Percentiles rank a stretch among this genome's conserved stretches.
These are phyloP conservation scores for Aplysia californica DNA, from an alignment of 1,140 invertebrate species.

Conservation along the genomic window DNA sequence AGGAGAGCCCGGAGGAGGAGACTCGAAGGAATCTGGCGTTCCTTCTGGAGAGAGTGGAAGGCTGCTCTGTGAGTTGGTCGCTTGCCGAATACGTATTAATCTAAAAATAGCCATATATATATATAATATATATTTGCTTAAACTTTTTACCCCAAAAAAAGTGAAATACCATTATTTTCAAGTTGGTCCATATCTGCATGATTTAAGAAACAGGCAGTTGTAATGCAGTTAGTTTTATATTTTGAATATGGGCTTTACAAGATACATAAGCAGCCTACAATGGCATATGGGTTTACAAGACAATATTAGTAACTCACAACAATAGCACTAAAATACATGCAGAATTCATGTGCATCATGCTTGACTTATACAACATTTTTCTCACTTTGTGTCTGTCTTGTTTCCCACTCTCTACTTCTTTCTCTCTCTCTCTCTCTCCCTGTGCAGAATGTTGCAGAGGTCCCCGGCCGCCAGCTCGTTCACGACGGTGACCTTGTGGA, in stretches of 20 bases:
- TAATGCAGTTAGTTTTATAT: neutral
- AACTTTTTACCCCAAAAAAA: no score
- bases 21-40: slow-evolving; percentile 78
- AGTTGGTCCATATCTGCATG: neutral
- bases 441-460: slow-evolving; percentile 78
- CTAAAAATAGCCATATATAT: no score
- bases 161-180: neutral
- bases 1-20: slow-evolving; percentile 58
- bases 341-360: no score
- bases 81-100: no score
- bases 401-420: no score
- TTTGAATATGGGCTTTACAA: neutral
- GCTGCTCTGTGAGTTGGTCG: slow-evolving; percentile 79
- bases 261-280: no score
- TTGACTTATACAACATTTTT: no score
- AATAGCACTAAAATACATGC: no score
- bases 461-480: slow-evolving; percentile 80
- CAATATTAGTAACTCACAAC: no score
- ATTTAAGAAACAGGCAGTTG: neutral
- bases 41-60: slow-evolving; percentile 89
- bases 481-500: slow-evolving; percentile 93
- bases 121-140: no score
- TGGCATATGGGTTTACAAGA: no score
- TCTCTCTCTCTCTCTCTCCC: no score
- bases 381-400: neutral